Evolutionary conservation across 1,140 invertebrate species (phyloP).

Genomic region (Drosophila elegans): DNA sequence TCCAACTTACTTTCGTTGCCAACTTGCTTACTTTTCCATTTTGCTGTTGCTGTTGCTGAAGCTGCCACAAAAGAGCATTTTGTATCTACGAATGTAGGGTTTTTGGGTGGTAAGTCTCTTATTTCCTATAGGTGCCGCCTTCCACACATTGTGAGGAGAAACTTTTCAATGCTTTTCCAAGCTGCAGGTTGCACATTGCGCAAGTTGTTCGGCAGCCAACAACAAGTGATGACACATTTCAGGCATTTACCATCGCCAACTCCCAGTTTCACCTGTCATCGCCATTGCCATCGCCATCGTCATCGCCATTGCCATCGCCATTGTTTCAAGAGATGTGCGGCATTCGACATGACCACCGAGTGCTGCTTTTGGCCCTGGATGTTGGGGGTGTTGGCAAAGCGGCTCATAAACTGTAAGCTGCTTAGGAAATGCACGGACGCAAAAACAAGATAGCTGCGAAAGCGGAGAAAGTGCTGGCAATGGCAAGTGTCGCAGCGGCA

Average conservation of each 20-base stretch:
- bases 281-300: slow-evolving; percentile 12
- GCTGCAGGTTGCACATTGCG: slow-evolving; percentile 32
- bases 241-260: slow-evolving; percentile 54
- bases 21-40: slow-evolving; percentile 62
- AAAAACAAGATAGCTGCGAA: slow-evolving; percentile 29
- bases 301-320: slow-evolving; percentile 22
- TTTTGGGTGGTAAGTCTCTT: slow-evolving; percentile 20
- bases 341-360: slow-evolving; percentile 26
- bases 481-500: slow-evolving; percentile 42
- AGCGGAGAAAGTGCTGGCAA: slow-evolving; percentile 2
- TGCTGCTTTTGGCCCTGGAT: not conserved
- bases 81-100: slow-evolving; percentile 45
- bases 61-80: slow-evolving; percentile 72
- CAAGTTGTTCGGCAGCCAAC: slow-evolving; percentile 46
- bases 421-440: slow-evolving; percentile 69
- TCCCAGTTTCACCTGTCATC: slow-evolving; percentile 16
- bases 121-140: slow-evolving; percentile 54
- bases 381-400: slow-evolving; percentile 55
- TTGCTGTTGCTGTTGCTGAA: slow-evolving; percentile 27
- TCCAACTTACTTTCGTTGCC: slow-evolving; percentile 51
- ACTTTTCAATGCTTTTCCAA: slow-evolving; percentile 46
- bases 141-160: slow-evolving; percentile 60
- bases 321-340: slow-evolving; percentile 49
- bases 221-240: slow-evolving; percentile 75
- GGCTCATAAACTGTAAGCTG: slow-evolving; percentile 79